Conservation (phyloP, 30 jellyfish, hydroid and myxozoan genomes). For the Aurelia aurita region DNA sequence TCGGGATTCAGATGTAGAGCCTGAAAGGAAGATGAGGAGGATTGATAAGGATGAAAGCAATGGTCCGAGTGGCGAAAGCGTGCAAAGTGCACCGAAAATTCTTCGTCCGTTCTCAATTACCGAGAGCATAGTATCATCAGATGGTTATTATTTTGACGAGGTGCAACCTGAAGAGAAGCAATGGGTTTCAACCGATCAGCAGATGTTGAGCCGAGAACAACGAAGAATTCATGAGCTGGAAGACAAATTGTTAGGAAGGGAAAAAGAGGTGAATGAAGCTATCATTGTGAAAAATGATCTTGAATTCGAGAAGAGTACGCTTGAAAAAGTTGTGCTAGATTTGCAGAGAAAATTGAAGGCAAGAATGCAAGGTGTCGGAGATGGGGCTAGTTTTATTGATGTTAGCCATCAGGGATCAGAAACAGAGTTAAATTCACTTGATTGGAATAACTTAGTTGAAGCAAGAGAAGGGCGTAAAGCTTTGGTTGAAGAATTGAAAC, state of each 20-base stretch:
- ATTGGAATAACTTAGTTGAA: conserved; percentile 54
- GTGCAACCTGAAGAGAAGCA: conserved; percentile 66
- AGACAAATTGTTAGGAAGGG: conserved; percentile 17
- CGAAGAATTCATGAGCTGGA: conserved; percentile 42
- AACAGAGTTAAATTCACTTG: conserved; percentile 58
- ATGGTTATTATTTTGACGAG: conserved; percentile 73
- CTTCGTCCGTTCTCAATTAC: conserved; percentile 18
- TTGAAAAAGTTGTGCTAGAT: conserved; percentile 76
- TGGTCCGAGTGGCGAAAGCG: conserved; percentile 9
- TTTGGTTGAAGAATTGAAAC: conserved; percentile 40
- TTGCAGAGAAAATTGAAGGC: conserved; percentile 76
- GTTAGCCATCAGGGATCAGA: conserved; percentile 63
- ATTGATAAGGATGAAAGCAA: conserved; percentile 10
- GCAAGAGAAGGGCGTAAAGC: conserved; percentile 40
- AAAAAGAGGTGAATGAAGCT: conserved; percentile 37
- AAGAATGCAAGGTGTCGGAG: conserved; percentile 39
- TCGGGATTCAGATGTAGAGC: conserved; percentile 53
- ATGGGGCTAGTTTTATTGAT: conserved; percentile 21
- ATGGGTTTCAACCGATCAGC: conserved; percentile 27
- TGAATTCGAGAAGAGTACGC: conserved; percentile 70
- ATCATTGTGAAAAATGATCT: conserved; percentile 58
- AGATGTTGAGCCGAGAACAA: conserved; percentile 37
- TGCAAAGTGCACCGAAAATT: background rate
- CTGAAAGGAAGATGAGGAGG: conserved; percentile 6
- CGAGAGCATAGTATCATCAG: conserved; percentile 47